Evolutionary conservation across 2,888 invertebrate species (phyloP), one percentile per base, ranked within the genome.

Genomic region (Drosophila formosana): DNA sequence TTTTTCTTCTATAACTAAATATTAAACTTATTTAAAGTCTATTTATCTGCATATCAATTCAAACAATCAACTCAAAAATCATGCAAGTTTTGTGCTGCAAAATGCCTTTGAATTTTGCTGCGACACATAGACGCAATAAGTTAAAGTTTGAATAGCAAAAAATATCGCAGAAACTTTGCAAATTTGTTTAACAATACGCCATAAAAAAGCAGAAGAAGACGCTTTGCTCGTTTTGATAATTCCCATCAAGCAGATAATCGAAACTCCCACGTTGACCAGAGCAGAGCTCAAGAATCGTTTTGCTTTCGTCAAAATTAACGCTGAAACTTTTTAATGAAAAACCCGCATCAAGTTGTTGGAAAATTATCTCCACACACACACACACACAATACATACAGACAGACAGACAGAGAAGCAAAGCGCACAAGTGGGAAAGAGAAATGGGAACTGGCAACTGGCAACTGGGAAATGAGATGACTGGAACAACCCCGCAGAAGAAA

Each of bases 251-350:
- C 41, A 63, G 76, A 80, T 76, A 75, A 76, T 79, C 80, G 80
- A 63, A 77, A 79, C 57, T 55, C 62, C 66, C 80, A 66, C 63
- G 50, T 61, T 76, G 76, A 80, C 76, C 76, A 75, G 30, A 30
- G 30, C 6, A 75, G 65, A 69, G 64, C 75, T 71, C 76, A 66
- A 79, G 76, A 75, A 79, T 51, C 86, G 79, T 85, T 87, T 56
- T 66, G 69, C 65, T 75, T 75, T 81, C 82, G 85, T 89, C 85
- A 84, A 84, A 87, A 88, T 87, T 78, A 87, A 84, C 79, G 81
- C 79, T 52, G 69, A 83, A 89, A 89, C 79, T 89, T 84, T 88
- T 84, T 84, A 84, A 89, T 84, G 88, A 84, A 89, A 87, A 89
- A 88, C 88, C 85, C 75, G 79, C 89, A 87, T 82, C 78, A 66